Base-by-base conservation (phyloP, 2,113 vertebrate species). In the Notarius lentiginosus region DNA sequence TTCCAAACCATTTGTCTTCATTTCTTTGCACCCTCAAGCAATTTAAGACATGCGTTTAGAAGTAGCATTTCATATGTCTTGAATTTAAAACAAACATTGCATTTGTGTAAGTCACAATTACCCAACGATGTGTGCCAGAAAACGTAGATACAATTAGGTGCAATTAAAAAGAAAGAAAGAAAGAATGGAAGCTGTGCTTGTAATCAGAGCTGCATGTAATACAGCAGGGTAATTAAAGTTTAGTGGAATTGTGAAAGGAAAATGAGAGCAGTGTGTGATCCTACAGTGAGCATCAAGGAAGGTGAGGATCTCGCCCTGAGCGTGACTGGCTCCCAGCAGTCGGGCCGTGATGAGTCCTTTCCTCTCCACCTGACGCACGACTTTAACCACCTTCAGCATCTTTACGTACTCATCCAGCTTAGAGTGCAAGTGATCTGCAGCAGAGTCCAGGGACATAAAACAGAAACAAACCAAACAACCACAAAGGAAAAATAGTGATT, bases 231-330 rank as follows among this genome's bases (percentile, higher is more conserved):
- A 55, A 55, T 55, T 56, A 15, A 4, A 30, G 55, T 20, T 76
- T 27, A 17, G 18, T 34, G 5, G 22, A 53, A 51, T 24, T 61
- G 22, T 15, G 20, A 47, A 76, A 75, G 1, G 30, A 63, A 47
- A 27, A 53, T 7, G 17, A 41, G 24, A 11, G 20, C 17, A 22
- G 7, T 56, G n/a, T 12, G 10, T 41, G 15, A 61, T 12, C 79
- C 9, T 92, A 99, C 98, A 99, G 94, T 99, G 98, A 75, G 97
- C 96, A 47, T 98, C 97, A 41, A 98, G 93, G 94, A 99, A 99
- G 75, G 98, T 99, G 79, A 99, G 96, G 85, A 97, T 94, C 77
- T 99, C 96, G 0, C 96, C 98, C 17, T 92, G 95, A 2, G 98
- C 97, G 55, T 96, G 89, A 3, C 95, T 95, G 91, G 98, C 97